phyloP scores from a whole-genome alignment of 2,888 invertebrate genomes.

The Watsonalla cultraria region DNA sequence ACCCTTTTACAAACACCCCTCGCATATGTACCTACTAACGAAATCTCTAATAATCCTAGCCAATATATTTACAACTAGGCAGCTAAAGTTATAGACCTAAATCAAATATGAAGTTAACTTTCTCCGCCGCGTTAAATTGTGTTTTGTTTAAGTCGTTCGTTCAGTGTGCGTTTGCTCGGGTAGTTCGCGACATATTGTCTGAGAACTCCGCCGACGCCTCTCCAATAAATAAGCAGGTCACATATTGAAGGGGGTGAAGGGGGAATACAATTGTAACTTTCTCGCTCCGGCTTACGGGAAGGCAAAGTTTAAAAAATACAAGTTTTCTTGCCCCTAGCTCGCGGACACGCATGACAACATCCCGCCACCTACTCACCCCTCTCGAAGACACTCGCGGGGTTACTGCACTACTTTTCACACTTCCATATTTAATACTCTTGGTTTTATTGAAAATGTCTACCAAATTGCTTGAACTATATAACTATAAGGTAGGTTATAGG shows the following conservation, averaged over 20 bases:
- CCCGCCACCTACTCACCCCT: conserved; percentile 17
- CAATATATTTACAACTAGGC: conserved; percentile 5
- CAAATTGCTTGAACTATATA: neutral
- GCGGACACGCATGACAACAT: conserved; percentile 44
- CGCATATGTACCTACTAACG: conserved; percentile 16
- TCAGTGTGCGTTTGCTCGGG: conserved; percentile 56
- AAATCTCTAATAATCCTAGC: conserved; percentile 6
- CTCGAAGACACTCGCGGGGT: neutral
- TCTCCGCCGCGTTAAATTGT: conserved; percentile 55
- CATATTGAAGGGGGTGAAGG: conserved; percentile 75
- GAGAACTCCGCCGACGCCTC: conserved; percentile 72
- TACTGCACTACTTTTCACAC: neutral
- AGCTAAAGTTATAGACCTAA: conserved; percentile 42
- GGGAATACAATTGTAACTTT: conserved; percentile 78
- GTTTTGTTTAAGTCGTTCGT: conserved; percentile 64
- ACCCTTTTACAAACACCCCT: conserved; percentile 5
- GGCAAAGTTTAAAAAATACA: conserved; percentile 77
- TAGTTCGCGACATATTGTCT: conserved; percentile 75
- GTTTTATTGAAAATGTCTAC: no score
- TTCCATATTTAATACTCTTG: neutral
- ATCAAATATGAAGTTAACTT: conserved; percentile 58
- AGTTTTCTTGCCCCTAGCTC: conserved; percentile 53
- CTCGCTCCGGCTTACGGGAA: conserved; percentile 62
- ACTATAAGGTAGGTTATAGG: neutral
- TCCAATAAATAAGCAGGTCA: conserved; percentile 78